Base-by-base conservation (phyloP, 1,140 invertebrate species). In the Atopsyche davidsoni region DNA sequence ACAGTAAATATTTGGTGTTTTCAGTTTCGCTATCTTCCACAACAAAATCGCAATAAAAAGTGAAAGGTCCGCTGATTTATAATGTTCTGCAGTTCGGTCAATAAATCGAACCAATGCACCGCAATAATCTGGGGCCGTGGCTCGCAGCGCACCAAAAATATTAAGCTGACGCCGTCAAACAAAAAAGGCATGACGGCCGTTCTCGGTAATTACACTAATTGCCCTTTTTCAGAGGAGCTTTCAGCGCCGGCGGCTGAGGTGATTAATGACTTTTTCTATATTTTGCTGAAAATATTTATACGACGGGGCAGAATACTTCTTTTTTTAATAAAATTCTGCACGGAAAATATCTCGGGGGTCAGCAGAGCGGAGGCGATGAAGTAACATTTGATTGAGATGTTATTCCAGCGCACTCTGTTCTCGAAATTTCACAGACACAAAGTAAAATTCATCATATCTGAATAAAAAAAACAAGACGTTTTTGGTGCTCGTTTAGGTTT, bases 171-270 rank as follows among this genome's bases (percentile, higher is more conserved):
- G 24, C 31, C 51, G 46, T 53, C 38, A 46, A 39, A 28, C 23
- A 49, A 49, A 54, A 54, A 43, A 48, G 17, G 32, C 14, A 23
- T 35, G 36, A 23, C 17, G 18, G 51, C 50, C 17, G 41, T 23
- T 25, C 39, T 32, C 54, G 44, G 54, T 56, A 56, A 56, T 56
- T 56, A 51, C 48, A 41, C 54, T 56, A 56, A 56, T 56, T 56
- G 54, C 54, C 54, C 54, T 56, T 56, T 55, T 56, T 56, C 54
- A 56, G 43, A 4, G 45, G 25, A 28, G 28, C 28, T 39, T 21
- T 16, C 46, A 39, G 34, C 11, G 11, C 19, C 21, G 39, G 25
- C 31, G 10, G 18, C 41, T 35, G 21, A 13, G 24, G 48, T 56
- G 54, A 56, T 56, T 56, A 56, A 56, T 56, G 48, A 44, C 22